Evolutionary conservation across 37 sponge, comb jelly and placozoan genomes (phyloP), one percentile per base, ranked within the genome.

Genomic region (Aphrocallistes beatrix): DNA sequence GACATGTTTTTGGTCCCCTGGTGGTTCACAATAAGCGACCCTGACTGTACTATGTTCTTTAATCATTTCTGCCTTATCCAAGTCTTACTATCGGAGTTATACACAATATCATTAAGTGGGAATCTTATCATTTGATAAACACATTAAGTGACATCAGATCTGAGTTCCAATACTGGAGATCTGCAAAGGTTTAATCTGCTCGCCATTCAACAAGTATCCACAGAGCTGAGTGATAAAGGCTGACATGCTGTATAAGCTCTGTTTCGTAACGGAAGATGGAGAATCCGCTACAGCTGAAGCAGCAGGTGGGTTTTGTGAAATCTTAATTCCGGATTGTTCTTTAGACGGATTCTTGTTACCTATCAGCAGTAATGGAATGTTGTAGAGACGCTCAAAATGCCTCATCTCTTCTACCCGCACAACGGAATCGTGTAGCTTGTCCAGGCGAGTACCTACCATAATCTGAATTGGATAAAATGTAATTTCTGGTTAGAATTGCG

Each of bases 311-410:
- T 19, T 32, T 3, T 19, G 34, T 19, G 75, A 60, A 25, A 19
- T 60, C 75, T 60, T 60, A 30, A 30, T 60, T 21, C 75, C 34
- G n/a, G 75, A 25, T 21, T 21, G 34, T 6, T 60, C 75, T 13
- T 60, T 60, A 6, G 75, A 60, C 75, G 8, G 3, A 32, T 19
- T 32, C 21, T 60, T 60, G n/a, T 28, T 60, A 8, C 75, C 75
- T 19, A 60, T 60, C 6, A 60, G 75, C 6, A 60, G 75, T 30
- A 60, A 28, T 6, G 75, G 75, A 6, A 60, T 19, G n/a, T 60
- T 60, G 34, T 60, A 60, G 75, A 60, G 75, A 21, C 75, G 75
- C 75, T 60, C 75, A 13, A 60, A 60, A 19, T 60, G 75, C 34
- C 75, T 19, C 75, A 60, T 25, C 34, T 60, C 75, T 60, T 60